Conservation (phyloP, 2,113 vertebrate species). For the Rhea americana region DNA sequence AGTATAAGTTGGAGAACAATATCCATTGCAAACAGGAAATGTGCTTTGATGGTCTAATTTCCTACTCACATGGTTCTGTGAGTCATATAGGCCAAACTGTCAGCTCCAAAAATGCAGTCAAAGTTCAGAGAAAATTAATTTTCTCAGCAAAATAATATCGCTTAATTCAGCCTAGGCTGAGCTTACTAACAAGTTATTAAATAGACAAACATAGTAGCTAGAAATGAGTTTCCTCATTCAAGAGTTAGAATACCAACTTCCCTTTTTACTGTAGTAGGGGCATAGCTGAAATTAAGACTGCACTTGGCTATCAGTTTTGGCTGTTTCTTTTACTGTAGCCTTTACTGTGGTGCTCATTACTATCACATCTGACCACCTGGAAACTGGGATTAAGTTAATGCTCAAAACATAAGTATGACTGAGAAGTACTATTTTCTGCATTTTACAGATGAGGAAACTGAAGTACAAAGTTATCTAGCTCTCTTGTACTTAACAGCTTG, state of each 20-base stretch:
- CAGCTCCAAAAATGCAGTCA: not conserved
- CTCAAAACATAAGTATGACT: not conserved
- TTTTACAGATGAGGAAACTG: not conserved
- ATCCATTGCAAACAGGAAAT: constrained; percentile 41
- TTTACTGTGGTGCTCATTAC: not conserved
- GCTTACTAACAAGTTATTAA: not conserved
- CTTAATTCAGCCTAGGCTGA: not conserved
- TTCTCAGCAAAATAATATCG: not conserved
- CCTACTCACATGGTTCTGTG: not conserved
- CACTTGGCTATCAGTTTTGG: not conserved
- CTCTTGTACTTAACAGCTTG: not conserved
- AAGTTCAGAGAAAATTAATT: not conserved
- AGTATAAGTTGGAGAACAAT: constrained; percentile 17
- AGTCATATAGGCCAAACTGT: not conserved
- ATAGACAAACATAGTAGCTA: not conserved
- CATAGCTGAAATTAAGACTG: not conserved
- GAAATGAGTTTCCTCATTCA: not conserved
- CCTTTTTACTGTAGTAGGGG: not conserved
- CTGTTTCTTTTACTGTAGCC: not conserved
- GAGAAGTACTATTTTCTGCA: not conserved
- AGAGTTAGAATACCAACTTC: not conserved
- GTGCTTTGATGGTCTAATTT: constrained; percentile 20
- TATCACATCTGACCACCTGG: not conserved
- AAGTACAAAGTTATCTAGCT: not conserved
- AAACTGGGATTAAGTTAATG: not conserved